phyloP scores from a whole-genome alignment of 1,140 invertebrate species.

The Drosophila auraria region DNA sequence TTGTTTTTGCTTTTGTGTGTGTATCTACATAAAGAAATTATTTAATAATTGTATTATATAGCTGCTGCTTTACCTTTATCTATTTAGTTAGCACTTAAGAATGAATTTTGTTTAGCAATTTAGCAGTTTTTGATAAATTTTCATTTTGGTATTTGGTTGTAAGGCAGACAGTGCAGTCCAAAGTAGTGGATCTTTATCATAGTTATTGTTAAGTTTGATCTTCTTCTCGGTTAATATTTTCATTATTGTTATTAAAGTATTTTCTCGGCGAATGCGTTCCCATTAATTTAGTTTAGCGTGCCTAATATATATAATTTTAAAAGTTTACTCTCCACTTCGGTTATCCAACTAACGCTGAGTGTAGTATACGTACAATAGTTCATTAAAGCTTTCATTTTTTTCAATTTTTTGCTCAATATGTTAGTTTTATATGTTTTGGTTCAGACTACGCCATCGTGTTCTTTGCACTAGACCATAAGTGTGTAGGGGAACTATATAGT shows the following conservation, averaged over 20 bases:
- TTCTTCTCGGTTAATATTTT: conserved; percentile 21
- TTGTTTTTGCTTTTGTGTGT: conserved; percentile 40
- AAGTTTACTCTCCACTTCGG: conserved; percentile 38
- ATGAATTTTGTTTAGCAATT: conserved; percentile 39
- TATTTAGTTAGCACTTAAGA: conserved; percentile 45
- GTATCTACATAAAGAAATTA: conserved; percentile 69
- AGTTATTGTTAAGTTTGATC: conserved; percentile 35
- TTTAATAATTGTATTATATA: conserved; percentile 55
- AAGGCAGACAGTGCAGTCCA: conserved; percentile 80
- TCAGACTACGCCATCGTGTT: conserved; percentile 68
- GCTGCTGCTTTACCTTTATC: conserved; percentile 23
- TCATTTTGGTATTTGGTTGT: conserved; percentile 43
- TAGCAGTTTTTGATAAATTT: conserved; percentile 33
- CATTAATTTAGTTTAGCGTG: conserved; percentile 51
- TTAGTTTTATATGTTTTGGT: conserved; percentile 69
- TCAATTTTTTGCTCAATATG: conserved; percentile 68
- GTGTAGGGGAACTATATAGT: conserved; percentile 58
- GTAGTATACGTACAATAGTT: conserved; percentile 70
- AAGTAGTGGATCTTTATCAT: conserved; percentile 47
- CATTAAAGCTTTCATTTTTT: conserved; percentile 76
- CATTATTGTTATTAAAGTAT: conserved; percentile 5
- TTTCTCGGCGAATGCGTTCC: conserved; percentile 39
- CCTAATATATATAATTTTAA: conserved; percentile 57
- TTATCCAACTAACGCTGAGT: conserved; percentile 61
- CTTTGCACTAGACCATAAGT: conserved; percentile 47